Evolutionary conservation across 2,888 invertebrate genomes (phyloP), one percentile per base, ranked within the genome.

Genomic region (Timandra comae): DNA sequence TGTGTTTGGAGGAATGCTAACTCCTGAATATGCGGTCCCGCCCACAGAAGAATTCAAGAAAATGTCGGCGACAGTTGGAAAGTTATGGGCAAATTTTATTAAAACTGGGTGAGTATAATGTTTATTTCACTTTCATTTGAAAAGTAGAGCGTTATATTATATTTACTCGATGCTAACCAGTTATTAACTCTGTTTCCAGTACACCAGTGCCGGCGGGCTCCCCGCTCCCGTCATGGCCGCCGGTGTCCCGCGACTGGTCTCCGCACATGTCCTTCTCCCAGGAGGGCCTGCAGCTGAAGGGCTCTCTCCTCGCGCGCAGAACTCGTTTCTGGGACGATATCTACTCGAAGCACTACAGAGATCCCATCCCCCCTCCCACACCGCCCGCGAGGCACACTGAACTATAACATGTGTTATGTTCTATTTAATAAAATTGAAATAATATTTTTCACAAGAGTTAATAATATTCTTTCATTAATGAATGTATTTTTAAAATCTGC

Each of bases 1-100:
- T 8, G 36, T 56, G 4, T 51, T 20, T 56, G 9, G 9, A 1
- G 4, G 6, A 30, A 22, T 8, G 27, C 13, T 6, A 29, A 32
- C 24, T 9, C 7, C 31, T 10, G 1, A 24, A 45, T 0, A 10
- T 11, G 7, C 24, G 2, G 6, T 7, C 3, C 7, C 3, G 7
- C 11, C 11, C 7, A 19, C 62, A n/a, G 41, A 54, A 3, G 53
- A 60, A 16, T 56, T 43, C 7, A 33, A 30, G 11, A 43, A 51
- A 4, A 52, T 66, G 44, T 63, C 52, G 30, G 30, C 33, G 0
- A 11, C 42, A 2, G 37, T 70, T 24, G 55, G 61, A 19, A 49
- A 63, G 9, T 38, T 72, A 3, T 72, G 71, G 72, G 35, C 44
- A 6, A 71, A 62, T 33, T 73, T 73, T 29, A 55, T 66, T 3